phyloP scores from a whole-genome alignment of 2,113 vertebrate genomes.

The Heterotis niloticus region DNA sequence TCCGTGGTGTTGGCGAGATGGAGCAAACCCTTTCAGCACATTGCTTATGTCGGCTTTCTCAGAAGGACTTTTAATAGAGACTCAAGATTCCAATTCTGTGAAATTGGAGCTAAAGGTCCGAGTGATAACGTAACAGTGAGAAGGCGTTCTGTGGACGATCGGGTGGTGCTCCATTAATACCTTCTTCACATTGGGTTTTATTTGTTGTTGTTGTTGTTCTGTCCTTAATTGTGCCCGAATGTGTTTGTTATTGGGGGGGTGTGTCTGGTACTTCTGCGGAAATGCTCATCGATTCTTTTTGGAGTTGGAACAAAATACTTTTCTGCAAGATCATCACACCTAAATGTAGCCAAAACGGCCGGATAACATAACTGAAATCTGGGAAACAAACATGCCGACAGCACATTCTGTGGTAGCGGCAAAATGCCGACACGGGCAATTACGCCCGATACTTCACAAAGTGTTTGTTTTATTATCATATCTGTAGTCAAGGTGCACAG shows the following conservation, averaged over 20 bases:
- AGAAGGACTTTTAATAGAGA: not conserved
- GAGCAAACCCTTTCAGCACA: constrained; percentile 6
- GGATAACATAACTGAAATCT: not conserved
- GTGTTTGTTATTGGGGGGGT: not conserved
- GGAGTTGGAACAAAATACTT: not conserved
- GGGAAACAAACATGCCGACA: not conserved
- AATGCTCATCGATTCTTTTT: not conserved
- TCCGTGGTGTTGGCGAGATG: not conserved
- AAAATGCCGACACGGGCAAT: not conserved
- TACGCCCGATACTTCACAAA: not conserved
- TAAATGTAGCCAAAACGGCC: not conserved
- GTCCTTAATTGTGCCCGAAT: not conserved
- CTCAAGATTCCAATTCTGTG: not conserved
- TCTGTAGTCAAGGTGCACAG: not conserved
- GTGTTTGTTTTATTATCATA: not conserved
- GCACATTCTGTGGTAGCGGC: not conserved
- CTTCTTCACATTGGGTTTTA: not conserved
- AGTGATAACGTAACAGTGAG: not conserved
- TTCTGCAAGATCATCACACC: not conserved
- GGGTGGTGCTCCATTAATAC: not conserved
- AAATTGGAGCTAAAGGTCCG: not conserved
- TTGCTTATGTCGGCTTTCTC: not conserved
- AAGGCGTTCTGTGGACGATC: not conserved
- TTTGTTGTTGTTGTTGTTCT: not conserved
- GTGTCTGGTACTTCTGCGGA: constrained; percentile 7